Evolutionary conservation across 2,888 invertebrate species (phyloP).

Genomic region (Blastobasis lacticolella): DNA sequence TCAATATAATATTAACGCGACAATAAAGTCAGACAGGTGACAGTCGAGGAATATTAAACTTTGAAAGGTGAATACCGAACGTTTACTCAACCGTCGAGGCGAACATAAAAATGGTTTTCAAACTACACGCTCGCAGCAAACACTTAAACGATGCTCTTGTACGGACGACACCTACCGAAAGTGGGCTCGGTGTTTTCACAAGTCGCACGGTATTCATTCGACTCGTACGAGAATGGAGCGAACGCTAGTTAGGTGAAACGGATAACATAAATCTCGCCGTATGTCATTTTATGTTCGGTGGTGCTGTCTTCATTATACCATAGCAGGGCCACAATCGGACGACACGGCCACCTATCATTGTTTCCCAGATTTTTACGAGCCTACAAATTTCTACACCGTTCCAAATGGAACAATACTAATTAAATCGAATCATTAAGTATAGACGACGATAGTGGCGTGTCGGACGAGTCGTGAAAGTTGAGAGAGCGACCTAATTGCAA

Average conservation of each 20-base stretch:
- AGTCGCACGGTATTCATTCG: constrained; percentile 19
- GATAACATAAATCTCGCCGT: constrained; percentile 43
- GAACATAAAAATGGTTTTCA: constrained; percentile 26
- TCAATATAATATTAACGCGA: constrained; percentile 22
- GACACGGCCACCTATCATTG: not conserved
- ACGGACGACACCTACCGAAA: constrained; percentile 17
- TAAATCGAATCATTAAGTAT: too few relatives aligned
- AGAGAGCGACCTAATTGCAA: not conserved
- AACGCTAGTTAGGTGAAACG: constrained; percentile 33
- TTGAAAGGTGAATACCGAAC: constrained; percentile 23
- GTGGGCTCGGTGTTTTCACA: constrained; percentile 10
- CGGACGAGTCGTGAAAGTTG: too few relatives aligned
- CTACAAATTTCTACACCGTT: too few relatives aligned
- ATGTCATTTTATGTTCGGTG: constrained; percentile 26
- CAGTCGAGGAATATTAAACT: constrained; percentile 21
- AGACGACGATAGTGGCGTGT: too few relatives aligned
- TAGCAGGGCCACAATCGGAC: not conserved
- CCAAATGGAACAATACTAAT: too few relatives aligned
- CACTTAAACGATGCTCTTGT: constrained; percentile 21
- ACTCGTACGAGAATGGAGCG: constrained; percentile 29
- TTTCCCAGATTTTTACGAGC: not conserved
- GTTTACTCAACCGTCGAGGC: constrained; percentile 16
- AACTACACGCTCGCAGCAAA: constrained; percentile 23
- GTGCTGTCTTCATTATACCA: constrained; percentile 4
- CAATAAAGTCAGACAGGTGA: constrained; percentile 21